A percentile compares a stretch with the other conserved stretches of the same genome.
These are phyloP conservation scores for Morpho deidamia DNA, from an alignment of 2,888 invertebrate species.

Conservation along the genomic window DNA sequence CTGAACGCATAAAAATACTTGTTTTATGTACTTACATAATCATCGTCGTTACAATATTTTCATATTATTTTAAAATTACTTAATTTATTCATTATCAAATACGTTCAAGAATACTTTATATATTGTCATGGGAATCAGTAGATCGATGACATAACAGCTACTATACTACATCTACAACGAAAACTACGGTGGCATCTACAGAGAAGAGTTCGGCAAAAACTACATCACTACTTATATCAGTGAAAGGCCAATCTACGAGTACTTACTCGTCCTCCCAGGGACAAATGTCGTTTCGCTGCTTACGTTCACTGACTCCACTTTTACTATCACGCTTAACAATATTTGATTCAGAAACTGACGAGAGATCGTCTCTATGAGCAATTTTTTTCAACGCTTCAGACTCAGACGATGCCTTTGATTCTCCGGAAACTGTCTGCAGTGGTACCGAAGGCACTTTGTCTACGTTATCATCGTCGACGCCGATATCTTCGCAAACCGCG, in stretches of 20 bases:
- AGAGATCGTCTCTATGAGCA: constrained; percentile 63
- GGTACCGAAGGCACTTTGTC: constrained; percentile 74
- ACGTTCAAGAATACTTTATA: not conserved
- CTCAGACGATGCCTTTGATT: constrained; percentile 49
- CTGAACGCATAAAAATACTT: too few relatives aligned
- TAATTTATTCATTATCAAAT: not conserved
- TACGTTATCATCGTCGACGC: constrained; percentile 81
- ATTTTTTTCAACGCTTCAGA: constrained; percentile 54
- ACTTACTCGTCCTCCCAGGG: constrained; percentile 98
- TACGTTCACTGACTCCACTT: constrained; percentile 53
- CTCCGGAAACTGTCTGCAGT: constrained; percentile 44
- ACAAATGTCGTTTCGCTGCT: constrained; percentile 89
- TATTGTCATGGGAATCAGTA: constrained; percentile 11
- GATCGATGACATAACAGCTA: not conserved
- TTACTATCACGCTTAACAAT: constrained; percentile 66
- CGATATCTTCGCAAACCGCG: constrained; percentile 83
- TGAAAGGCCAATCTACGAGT: constrained; percentile 8
- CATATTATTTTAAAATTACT: too few relatives aligned
- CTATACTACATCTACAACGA: constrained; percentile 1
- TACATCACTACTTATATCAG: constrained; percentile 7
- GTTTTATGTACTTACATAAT: too few relatives aligned
- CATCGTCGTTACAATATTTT: too few relatives aligned
- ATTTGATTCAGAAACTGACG: constrained; percentile 63
- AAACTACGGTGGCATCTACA: constrained; percentile 6
- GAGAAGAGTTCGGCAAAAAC: constrained; percentile 1